Evolutionary conservation across 2,888 invertebrate species (phyloP).

Genomic region (Bellardia pandia): DNA sequence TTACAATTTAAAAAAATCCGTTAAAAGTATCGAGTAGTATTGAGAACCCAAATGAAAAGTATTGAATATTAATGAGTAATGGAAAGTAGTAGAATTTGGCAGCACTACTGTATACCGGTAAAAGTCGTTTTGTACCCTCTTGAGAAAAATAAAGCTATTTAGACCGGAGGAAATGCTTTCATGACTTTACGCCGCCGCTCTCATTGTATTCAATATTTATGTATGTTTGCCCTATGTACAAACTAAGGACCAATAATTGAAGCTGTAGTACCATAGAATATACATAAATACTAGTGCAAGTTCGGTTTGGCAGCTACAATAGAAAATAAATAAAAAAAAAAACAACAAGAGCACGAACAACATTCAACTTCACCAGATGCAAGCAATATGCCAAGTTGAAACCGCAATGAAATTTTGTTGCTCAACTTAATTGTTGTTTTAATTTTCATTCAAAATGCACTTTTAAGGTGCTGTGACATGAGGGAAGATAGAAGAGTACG

Average conservation of each 20-base stretch:
- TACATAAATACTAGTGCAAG: slow-evolving; percentile 3
- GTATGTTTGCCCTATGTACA: background rate
- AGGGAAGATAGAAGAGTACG: background rate
- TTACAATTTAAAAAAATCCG: no score
- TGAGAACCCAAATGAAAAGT: no score
- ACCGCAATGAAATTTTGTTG: slow-evolving; percentile 64
- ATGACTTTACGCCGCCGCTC: no score
- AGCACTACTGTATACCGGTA: no score
- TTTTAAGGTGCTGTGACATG: background rate
- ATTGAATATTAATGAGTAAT: no score
- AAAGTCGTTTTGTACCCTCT: no score
- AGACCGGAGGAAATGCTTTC: no score
- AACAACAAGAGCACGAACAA: slow-evolving; percentile 13
- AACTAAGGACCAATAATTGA: background rate
- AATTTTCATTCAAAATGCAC: slow-evolving; percentile 53
- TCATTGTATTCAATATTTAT: no score
- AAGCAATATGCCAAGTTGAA: slow-evolving; percentile 56
- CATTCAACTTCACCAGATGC: slow-evolving; percentile 34
- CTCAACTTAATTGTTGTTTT: slow-evolving; percentile 60
- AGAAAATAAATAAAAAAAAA: slow-evolving; percentile 31
- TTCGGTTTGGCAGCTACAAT: slow-evolving; percentile 28
- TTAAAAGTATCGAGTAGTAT: no score
- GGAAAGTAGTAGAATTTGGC: no score
- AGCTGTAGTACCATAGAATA: slow-evolving; percentile 6
- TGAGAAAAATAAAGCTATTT: no score